Conservation (phyloP, 2,888 invertebrate species). For the Uropetala carovei region DNA sequence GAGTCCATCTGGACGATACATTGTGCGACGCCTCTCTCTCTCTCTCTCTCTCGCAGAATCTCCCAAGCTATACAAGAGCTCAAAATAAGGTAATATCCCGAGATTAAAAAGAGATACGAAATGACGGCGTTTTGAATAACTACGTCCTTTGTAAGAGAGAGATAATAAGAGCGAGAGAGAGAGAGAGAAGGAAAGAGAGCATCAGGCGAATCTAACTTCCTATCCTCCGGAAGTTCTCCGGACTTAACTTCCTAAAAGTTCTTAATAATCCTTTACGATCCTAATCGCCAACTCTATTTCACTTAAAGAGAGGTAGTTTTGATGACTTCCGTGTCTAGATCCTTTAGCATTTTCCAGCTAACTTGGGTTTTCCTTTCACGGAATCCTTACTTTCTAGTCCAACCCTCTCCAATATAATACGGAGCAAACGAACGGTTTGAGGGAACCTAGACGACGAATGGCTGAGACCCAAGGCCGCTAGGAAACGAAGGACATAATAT, state of each 20-base stretch:
- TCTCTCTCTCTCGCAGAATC: constrained; percentile 16
- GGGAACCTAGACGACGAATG: neutral
- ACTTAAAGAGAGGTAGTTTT: neutral
- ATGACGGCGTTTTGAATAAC: neutral
- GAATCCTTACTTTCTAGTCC: neutral
- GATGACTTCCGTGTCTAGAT: constrained; percentile 29
- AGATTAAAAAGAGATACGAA: neutral
- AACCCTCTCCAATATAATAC: neutral
- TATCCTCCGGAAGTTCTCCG: constrained; percentile 48
- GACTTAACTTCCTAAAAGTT: constrained; percentile 10
- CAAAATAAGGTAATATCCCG: constrained; percentile 40
- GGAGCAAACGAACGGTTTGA: neutral
- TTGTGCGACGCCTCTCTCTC: neutral
- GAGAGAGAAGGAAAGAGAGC: neutral
- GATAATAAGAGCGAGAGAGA: neutral
- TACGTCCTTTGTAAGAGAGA: constrained; percentile 1
- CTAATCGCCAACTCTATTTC: constrained; percentile 28
- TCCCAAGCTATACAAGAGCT: neutral
- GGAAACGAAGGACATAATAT: too few relatives aligned
- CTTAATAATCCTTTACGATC: neutral
- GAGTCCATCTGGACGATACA: constrained; percentile 30
- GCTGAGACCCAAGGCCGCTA: neutral
- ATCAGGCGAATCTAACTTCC: constrained; percentile 1
- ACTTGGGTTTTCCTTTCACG: neutral
- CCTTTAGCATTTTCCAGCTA: neutral